A percentile compares a stretch with the other conserved stretches of the same genome.
These are phyloP conservation scores for Phylloscopus trochiloides DNA, from an alignment of 2,113 vertebrate genomes.

Conservation along the genomic window DNA sequence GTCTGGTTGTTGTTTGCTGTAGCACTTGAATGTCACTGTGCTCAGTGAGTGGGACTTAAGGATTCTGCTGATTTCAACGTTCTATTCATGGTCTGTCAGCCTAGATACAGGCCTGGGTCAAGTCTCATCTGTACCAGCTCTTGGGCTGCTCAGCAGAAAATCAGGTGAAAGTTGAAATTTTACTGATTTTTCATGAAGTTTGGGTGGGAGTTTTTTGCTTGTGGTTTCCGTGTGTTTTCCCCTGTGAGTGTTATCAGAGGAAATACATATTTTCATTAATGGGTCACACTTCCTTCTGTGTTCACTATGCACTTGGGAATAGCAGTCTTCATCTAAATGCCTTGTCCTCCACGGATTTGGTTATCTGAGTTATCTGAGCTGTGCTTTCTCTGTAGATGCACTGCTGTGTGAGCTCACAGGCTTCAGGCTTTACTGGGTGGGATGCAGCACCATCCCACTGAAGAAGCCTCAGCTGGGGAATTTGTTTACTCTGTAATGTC, in stretches of 20 bases:
- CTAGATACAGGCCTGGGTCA: background rate
- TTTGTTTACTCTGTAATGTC: background rate
- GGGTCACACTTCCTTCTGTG: background rate
- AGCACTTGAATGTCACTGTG: background rate
- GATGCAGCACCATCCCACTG: background rate
- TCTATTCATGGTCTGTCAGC: background rate
- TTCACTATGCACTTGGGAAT: background rate
- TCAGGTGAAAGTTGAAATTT: background rate
- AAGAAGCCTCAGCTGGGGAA: background rate
- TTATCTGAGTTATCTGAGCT: background rate
- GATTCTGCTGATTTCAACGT: background rate
- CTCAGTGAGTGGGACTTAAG: background rate
- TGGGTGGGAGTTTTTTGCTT: background rate
- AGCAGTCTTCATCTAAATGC: background rate
- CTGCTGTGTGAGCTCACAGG: background rate
- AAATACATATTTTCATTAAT: background rate
- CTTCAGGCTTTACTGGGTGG: background rate
- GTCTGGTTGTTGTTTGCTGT: background rate
- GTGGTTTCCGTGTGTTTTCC: background rate
- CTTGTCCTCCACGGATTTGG: background rate
- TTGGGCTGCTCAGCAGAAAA: background rate
- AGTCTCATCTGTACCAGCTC: background rate
- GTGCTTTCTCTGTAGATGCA: background rate
- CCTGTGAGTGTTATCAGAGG: background rate
- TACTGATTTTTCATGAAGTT: background rate